Evolutionary conservation across 1,140 invertebrate genomes (phyloP), one percentile per base, ranked within the genome.

Genomic region (Gerris buenoi): DNA sequence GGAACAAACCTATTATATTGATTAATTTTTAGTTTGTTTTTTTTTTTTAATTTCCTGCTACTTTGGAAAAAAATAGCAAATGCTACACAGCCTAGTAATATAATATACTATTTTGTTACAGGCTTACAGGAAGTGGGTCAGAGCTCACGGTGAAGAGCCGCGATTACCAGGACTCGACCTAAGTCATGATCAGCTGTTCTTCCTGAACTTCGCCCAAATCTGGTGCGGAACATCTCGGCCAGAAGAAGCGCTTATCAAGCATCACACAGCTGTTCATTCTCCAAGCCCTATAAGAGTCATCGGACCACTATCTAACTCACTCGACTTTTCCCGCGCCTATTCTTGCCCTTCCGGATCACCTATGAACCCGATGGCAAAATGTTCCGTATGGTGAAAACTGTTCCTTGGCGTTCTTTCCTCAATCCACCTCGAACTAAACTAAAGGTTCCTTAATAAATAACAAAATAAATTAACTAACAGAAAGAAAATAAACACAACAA

Each of bases 181-280:
- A 60, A 90, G 86, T 1, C 90, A 93, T 72, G 87, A 93, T 76
- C 91, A 93, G 76, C 77, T 93, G 2, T 93, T 93, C 77, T 94
- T 92, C 75, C 80, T 94, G 1, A 94, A 93, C 75, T 94, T 93
- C 76, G 91, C 91, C 14, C 82, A 90, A 82, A 97, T 98, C 61
- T 98, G 95, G 95, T 98, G 95, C 75, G 95, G 95, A 3, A 90
- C 91, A 0, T 97, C 96, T 92, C 83, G 94, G 70, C 92, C 92
- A 2, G 93, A 98, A 79, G 95, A 97, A 73, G 93, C 95, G 62
- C 78, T 95, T 1, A 93, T 89, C 26, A 97, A 97, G 80, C 85
- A 98, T 63, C 84, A 94, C 46, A 95, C 93, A 14, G 93, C 93
- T 2, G 93, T 95, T 10, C 96, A 98, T 75, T 93, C 94, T 14